Conservation (phyloP, 37 sponge, comb jelly and placozoan species). For the Hexactinellida sp. region DNA sequence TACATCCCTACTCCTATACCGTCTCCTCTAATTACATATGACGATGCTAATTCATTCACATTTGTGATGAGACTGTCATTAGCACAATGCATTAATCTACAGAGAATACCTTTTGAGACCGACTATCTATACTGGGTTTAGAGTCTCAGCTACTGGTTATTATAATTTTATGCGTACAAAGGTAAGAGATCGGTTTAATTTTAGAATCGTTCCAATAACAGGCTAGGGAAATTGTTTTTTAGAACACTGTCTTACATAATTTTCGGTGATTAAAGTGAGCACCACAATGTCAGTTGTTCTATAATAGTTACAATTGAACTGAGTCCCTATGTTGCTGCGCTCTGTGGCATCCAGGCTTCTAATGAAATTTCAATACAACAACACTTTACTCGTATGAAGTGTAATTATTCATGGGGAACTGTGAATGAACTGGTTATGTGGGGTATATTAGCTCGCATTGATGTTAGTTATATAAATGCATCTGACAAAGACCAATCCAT, state of each 20-base stretch:
- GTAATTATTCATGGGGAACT: not conserved
- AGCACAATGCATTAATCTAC: not conserved
- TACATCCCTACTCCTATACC: not conserved
- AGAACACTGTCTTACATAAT: not conserved
- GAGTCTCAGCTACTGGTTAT: not conserved
- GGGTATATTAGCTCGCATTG: not conserved
- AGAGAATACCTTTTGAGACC: not conserved
- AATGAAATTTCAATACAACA: not conserved
- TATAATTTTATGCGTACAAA: not conserved
- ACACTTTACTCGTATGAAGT: not conserved
- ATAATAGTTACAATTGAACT: not conserved
- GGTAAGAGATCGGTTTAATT: not conserved
- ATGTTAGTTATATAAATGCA: slow-evolving; percentile 8
- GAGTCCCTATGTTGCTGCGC: not conserved
- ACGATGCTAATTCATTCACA: not conserved
- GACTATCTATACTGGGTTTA: not conserved
- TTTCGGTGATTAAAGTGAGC: not conserved
- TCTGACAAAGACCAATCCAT: not conserved
- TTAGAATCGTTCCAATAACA: not conserved
- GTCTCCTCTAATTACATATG: not conserved
- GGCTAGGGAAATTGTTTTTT: not conserved
- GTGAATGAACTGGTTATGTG: not conserved
- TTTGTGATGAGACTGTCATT: not conserved
- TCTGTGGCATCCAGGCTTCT: not conserved
- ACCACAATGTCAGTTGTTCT: not conserved